Evolutionary conservation across 2,113 vertebrate genomes (phyloP).

Genomic region (Columba livia): DNA sequence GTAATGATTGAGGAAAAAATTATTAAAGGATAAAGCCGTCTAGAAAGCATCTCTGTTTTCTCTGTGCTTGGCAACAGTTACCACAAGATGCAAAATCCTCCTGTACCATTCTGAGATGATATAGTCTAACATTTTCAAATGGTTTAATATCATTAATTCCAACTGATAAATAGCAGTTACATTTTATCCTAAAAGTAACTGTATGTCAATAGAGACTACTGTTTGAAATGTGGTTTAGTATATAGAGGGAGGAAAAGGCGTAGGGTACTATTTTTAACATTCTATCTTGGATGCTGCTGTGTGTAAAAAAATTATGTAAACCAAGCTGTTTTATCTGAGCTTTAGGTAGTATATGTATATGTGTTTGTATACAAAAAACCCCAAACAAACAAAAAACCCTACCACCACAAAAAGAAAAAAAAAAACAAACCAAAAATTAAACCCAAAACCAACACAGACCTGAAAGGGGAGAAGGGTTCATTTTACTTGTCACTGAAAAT

Average conservation of each 20-base stretch:
- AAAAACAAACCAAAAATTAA: no score
- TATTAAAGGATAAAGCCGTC: not conserved
- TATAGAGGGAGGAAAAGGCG: not conserved
- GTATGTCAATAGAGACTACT: not conserved
- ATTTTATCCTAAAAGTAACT: not conserved
- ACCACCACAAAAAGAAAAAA: no score
- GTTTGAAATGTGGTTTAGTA: not conserved
- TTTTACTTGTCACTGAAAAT: not conserved
- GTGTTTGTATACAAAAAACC: not conserved
- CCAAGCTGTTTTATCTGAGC: not conserved
- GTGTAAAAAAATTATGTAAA: conserved; percentile 6
- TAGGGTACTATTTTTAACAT: not conserved
- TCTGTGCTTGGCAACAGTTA: conserved; percentile 8
- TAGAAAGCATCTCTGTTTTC: not conserved
- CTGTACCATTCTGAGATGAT: not conserved
- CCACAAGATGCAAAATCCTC: not conserved
- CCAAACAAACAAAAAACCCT: not conserved
- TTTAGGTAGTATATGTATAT: not conserved
- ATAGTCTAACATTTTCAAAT: conserved; percentile 1
- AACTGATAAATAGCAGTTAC: not conserved
- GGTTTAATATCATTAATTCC: not conserved
- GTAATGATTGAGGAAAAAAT: not conserved
- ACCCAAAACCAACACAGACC: no score
- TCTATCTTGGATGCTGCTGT: not conserved
- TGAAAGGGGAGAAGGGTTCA: not conserved